Evolutionary conservation across 2,113 vertebrate species (phyloP).

Genomic region (Sporophila hypoxantha): DNA sequence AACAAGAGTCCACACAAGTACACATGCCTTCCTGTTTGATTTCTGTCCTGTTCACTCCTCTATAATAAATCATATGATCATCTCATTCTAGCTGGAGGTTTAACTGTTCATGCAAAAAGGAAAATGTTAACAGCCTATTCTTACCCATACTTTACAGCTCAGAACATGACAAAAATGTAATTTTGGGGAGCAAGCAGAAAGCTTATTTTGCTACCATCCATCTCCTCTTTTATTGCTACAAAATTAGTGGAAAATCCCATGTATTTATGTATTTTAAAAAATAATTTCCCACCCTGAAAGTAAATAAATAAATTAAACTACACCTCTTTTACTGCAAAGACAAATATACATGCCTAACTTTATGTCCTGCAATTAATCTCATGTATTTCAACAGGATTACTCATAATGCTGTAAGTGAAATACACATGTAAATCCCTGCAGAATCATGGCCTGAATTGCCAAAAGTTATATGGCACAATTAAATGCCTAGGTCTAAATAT

Average conservation of each 20-base stretch:
- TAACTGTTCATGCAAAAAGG: conserved; percentile 53
- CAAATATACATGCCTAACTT: conserved; percentile 10
- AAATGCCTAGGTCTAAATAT: not conserved
- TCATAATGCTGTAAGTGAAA: not conserved
- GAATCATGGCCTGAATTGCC: not conserved
- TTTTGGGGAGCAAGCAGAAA: not conserved
- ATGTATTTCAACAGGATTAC: conserved; percentile 10
- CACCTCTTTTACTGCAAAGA: not conserved
- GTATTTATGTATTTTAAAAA: not conserved
- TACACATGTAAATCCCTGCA: not conserved
- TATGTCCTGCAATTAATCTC: conserved; percentile 40
- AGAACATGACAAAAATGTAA: conserved; percentile 7
- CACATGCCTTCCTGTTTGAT: not conserved
- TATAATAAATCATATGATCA: conserved; percentile 61
- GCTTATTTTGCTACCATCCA: not conserved
- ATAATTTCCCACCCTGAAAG: not conserved
- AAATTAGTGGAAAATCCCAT: not conserved
- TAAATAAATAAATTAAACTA: conserved; percentile 1
- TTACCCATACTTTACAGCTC: conserved; percentile 7
- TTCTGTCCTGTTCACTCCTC: conserved; percentile 44
- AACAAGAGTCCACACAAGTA: conserved; percentile 55
- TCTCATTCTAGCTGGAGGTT: conserved; percentile 48
- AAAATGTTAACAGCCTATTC: conserved; percentile 56
- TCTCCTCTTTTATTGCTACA: not conserved
- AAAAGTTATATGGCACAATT: not conserved